These are phyloP conservation scores for Rhagium mordax DNA, from an alignment of 2,888 invertebrate genomes.

Conservation along the genomic window DNA sequence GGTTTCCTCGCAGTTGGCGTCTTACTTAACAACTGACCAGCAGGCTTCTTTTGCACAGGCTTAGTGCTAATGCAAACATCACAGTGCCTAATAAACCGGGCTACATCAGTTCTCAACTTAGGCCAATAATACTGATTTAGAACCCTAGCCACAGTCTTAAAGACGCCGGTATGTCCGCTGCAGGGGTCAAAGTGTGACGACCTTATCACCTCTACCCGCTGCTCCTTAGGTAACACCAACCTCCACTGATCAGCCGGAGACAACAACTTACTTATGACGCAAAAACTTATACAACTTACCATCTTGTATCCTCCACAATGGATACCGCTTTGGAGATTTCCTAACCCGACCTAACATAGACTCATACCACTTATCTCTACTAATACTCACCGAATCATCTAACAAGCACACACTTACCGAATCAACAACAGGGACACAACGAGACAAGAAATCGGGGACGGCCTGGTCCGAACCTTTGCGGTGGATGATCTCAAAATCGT, in stretches of 20 bases:
- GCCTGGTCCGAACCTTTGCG: too few species aligned
- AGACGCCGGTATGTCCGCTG: background rate
- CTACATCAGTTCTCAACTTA: background rate
- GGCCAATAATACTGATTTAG: background rate
- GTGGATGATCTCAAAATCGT: too few species aligned
- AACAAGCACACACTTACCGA: background rate
- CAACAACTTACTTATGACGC: background rate
- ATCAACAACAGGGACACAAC: background rate
- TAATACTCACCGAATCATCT: background rate
- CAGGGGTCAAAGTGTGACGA: background rate
- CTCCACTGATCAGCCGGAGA: background rate
- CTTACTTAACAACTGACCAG: conserved; percentile 33
- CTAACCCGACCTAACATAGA: background rate
- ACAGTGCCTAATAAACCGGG: background rate
- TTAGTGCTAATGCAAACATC: conserved; percentile 5
- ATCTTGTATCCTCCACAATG: background rate
- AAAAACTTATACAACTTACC: background rate
- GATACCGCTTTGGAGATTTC: background rate
- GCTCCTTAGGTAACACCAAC: background rate
- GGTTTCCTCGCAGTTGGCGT: conserved; percentile 17
- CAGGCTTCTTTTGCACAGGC: conserved; percentile 19
- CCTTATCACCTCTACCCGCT: background rate
- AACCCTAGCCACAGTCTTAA: background rate
- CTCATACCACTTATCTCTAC: background rate
- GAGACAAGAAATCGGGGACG: too few species aligned